Percentiles rank a stretch among this genome's conserved stretches.
These are phyloP conservation scores for human (Homo sapiens) DNA, from an alignment of 2,113 vertebrate species.

Conservation along the genomic window GRCh38 chr14:71716501-71717000, in stretches of 20 bases:
- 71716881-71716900: not conserved
- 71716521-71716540: not conserved
- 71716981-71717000: no score
- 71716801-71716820: not conserved
- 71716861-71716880: not conserved
- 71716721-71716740: rapidly evolving
- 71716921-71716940: no score
- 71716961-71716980: no score
- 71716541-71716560: not conserved
- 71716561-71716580: not conserved
- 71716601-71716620: not conserved
- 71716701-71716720: no score
- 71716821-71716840: not conserved
- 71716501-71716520: not conserved
- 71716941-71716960: no score
- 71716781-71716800: not conserved
- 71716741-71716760: not conserved
- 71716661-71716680: not conserved
- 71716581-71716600: not conserved
- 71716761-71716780: not conserved
- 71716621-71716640: not conserved
- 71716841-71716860: not conserved
- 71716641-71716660: not conserved
- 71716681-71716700: not conserved
- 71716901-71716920: not conserved